Evolutionary conservation across 1,140 invertebrate species (phyloP).

Genomic region (Teleopsis dalmanni): DNA sequence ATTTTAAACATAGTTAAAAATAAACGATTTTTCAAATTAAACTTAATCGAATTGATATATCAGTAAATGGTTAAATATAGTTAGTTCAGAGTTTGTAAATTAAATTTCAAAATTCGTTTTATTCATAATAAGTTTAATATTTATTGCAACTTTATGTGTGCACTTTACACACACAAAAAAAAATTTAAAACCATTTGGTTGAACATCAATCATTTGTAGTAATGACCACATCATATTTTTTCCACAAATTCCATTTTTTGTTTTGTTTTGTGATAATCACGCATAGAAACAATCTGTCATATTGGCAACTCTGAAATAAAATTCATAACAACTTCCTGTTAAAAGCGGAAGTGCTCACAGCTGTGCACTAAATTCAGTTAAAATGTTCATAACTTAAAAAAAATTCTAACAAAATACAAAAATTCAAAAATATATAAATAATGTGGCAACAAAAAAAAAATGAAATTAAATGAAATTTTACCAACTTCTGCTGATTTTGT

Average conservation of each 20-base stretch:
- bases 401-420: background rate
- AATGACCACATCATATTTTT: no score
- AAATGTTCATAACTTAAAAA: background rate
- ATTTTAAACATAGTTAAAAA: no score
- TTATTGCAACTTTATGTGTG: no score
- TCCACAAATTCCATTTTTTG: no score
- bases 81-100: no score
- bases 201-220: background rate
- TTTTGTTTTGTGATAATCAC: no score
- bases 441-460: background rate
- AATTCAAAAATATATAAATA: background rate
- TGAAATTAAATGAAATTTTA: background rate
- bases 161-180: background rate
- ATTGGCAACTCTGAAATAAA: background rate
- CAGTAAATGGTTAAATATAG: no score
- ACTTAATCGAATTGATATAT: no score
- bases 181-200: background rate
- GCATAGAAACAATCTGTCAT: background rate
- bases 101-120: no score
- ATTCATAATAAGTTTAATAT: no score
- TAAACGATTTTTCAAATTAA: no score
- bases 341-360: constrained; percentile 4
- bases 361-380: no score
- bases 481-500: background rate
- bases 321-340: background rate